Percentiles rank a stretch among this genome's conserved stretches.
Conservation (phyloP, 2,888 invertebrate species). For the Venustoraphidia nigricollis region DNA sequence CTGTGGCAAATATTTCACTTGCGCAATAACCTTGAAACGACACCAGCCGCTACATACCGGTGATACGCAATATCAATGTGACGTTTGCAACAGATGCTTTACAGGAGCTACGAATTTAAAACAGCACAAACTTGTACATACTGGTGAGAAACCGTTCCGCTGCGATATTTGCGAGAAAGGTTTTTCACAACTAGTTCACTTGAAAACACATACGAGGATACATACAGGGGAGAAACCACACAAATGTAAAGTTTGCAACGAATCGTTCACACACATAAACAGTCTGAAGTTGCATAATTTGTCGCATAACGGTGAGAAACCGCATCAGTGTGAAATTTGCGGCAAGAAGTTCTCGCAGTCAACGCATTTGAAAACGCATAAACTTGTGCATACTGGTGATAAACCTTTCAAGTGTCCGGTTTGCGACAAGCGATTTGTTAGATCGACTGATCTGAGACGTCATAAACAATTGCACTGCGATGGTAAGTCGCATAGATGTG, state of each 20-base stretch:
- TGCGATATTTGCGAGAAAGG: constrained; percentile 41
- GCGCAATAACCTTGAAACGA: too few species aligned
- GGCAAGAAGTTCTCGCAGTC: not conserved
- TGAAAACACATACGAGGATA: too few species aligned
- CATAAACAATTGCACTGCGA: not conserved
- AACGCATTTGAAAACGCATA: not conserved
- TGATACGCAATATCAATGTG: constrained; percentile 39
- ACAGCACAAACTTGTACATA: constrained; percentile 39
- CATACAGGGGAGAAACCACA: too few species aligned
- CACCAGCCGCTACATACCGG: constrained; percentile 28
- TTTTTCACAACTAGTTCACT: too few species aligned
- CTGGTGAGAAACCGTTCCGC: constrained; percentile 35
- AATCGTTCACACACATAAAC: too few species aligned
- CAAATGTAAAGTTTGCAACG: too few species aligned
- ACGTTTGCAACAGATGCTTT: constrained; percentile 40
- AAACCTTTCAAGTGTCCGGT: not conserved
- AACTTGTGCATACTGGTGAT: not conserved
- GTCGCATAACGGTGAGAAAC: not conserved
- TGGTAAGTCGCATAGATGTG: not conserved
- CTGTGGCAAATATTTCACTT: too few species aligned
- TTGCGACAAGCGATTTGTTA: not conserved
- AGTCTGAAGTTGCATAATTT: too few species aligned
- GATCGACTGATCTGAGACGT: not conserved
- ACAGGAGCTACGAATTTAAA: constrained; percentile 40
- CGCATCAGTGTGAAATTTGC: not conserved